A percentile compares a stretch with the other conserved stretches of the same genome.
phyloP scores from a whole-genome alignment of 2,888 invertebrate species.

The Orthosia cruda region DNA sequence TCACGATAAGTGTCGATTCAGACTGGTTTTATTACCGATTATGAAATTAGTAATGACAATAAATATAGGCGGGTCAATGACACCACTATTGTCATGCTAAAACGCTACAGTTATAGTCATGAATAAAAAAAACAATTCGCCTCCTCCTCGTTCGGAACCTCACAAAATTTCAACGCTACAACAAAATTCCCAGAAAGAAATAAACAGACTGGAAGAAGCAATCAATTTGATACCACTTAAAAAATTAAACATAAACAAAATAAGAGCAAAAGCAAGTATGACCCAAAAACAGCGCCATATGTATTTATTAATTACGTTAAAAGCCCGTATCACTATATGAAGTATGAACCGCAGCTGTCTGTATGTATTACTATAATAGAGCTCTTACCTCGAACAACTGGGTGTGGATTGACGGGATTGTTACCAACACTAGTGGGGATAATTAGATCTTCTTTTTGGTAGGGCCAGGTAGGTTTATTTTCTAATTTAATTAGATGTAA shows the following conservation, averaged over 20 bases:
- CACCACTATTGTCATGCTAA: no score
- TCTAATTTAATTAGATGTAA: no score
- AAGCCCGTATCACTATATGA: slow-evolving; percentile 34
- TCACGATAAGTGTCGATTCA: no score
- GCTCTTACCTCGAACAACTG: slow-evolving; percentile 20
- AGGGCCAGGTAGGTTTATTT: no score
- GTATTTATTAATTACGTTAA: slow-evolving; percentile 61
- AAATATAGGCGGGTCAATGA: no score
- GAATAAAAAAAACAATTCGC: no score
- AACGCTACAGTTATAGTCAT: no score
- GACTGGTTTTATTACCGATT: no score
- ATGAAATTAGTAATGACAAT: no score
- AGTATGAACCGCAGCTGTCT: slow-evolving; percentile 9
- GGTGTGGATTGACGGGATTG: neutral
- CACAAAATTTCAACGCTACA: neutral
- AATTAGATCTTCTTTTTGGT: neutral
- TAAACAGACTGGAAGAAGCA: slow-evolving; percentile 16
- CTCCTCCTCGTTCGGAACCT: no score
- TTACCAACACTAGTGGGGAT: neutral
- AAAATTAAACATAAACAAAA: slow-evolving; percentile 47
- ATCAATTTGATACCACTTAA: slow-evolving; percentile 36
- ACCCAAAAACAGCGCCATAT: slow-evolving; percentile 52
- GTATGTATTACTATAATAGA: neutral
- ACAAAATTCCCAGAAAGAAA: neutral
- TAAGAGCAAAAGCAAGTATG: slow-evolving; percentile 42